A percentile compares a stretch with the other conserved stretches of the same genome.
phyloP scores from a whole-genome alignment of 1,140 invertebrate genomes.

The Oryzaephilus surinamensis region DNA sequence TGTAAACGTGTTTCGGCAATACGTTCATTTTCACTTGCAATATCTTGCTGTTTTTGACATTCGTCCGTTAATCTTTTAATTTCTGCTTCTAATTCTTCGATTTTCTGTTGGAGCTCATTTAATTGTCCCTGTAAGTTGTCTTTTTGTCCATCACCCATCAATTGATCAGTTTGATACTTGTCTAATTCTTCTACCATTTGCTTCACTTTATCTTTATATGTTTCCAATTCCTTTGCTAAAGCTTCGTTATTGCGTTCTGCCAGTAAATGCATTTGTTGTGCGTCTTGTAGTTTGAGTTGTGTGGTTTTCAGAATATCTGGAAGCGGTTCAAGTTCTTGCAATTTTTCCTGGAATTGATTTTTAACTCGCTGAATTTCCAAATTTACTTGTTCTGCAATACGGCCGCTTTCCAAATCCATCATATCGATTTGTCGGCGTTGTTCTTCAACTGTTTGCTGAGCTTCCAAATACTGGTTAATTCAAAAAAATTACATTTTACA shows the following conservation, averaged over 20 bases:
- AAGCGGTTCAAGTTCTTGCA: conserved; percentile 58
- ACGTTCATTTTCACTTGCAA: conserved; percentile 43
- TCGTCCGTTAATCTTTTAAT: conserved; percentile 40
- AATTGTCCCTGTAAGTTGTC: conserved; percentile 27
- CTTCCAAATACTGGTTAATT: conserved; percentile 46
- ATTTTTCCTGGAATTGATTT: conserved; percentile 64
- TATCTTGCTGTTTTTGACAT: conserved; percentile 36
- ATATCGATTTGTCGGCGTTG: conserved; percentile 58
- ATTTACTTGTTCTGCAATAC: conserved; percentile 65
- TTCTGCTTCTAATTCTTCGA: conserved; percentile 39
- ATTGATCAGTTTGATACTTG: conserved; percentile 19
- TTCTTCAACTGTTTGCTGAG: conserved; percentile 64
- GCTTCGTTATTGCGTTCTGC: conserved; percentile 52
- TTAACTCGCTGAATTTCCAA: conserved; percentile 63
- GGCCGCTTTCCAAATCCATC: conserved; percentile 62
- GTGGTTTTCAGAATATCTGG: conserved; percentile 63
- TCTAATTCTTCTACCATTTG: conserved; percentile 37
- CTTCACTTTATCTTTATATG: conserved; percentile 44
- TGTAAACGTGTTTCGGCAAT: conserved; percentile 44
- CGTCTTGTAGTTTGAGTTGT: conserved; percentile 58
- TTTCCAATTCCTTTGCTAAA: conserved; percentile 44
- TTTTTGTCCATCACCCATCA: conserved; percentile 35
- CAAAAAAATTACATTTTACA: background rate
- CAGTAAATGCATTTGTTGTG: conserved; percentile 50
- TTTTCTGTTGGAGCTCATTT: conserved; percentile 36